A percentile compares a stretch with the other conserved stretches of the same genome.
phyloP scores from a whole-genome alignment of 2,113 vertebrate genomes.

The Carassius gibelio region DNA sequence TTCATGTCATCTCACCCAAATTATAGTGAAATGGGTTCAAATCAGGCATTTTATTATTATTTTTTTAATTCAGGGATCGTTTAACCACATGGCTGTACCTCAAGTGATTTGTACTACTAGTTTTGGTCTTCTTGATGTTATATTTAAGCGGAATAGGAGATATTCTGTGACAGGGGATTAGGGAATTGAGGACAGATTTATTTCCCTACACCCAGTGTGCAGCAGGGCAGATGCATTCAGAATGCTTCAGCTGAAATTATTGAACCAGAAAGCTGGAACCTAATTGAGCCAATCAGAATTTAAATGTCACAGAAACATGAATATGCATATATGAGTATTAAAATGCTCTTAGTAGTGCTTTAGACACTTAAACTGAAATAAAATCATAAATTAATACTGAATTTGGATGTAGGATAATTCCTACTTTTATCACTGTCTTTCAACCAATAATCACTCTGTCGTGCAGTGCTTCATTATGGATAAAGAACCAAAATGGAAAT shows the following conservation, averaged over 20 bases:
- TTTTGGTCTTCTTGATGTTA: not conserved
- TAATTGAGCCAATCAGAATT: not conserved
- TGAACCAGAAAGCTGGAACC: slow-evolving; percentile 14
- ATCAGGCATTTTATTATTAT: not conserved
- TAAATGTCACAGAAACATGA: slow-evolving; percentile 5
- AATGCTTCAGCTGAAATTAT: slow-evolving; percentile 14
- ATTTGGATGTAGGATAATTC: too few species aligned
- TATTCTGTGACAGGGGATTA: slow-evolving; percentile 14
- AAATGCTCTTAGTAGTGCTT: not conserved
- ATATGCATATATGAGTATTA: slow-evolving; percentile 29
- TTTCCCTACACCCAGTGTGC: not conserved
- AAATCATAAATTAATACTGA: not conserved
- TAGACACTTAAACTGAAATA: not conserved
- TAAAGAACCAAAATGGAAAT: not conserved
- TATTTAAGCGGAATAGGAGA: not conserved
- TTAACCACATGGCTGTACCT: slow-evolving; percentile 10
- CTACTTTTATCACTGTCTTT: too few species aligned
- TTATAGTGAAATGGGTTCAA: slow-evolving; percentile 7
- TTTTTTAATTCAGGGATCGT: not conserved
- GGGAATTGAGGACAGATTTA: slow-evolving; percentile 24
- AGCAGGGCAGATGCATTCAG: slow-evolving; percentile 10
- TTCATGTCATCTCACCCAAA: slow-evolving; percentile 20
- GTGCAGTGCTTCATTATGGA: not conserved
- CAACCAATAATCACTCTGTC: not conserved
- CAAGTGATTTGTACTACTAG: slow-evolving; percentile 16